Percentiles rank a stretch among this genome's conserved stretches.
Evolutionary conservation across 2,113 vertebrate genomes (phyloP).

Genomic region (Columba livia): DNA sequence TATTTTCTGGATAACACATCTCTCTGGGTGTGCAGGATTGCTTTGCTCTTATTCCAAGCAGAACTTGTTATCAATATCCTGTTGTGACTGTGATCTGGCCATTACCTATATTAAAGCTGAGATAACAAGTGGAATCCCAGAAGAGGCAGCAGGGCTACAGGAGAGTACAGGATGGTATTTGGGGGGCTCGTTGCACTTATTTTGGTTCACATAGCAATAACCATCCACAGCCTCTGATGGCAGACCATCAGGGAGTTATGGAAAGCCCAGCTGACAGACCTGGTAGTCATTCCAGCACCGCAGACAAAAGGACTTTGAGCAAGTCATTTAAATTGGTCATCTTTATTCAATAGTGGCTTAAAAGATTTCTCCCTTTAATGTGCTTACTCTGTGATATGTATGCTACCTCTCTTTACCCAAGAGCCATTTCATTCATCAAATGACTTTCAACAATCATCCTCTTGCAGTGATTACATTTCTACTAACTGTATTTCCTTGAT

Average conservation of each 20-base stretch:
- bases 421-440: not conserved
- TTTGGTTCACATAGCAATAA: constrained; percentile 72
- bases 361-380: not conserved
- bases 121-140: not conserved
- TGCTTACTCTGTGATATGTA: not conserved
- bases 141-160: not conserved
- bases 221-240: constrained; percentile 58
- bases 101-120: not conserved
- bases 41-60: not conserved
- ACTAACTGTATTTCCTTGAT: not conserved
- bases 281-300: constrained; percentile 63
- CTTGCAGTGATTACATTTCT: not conserved
- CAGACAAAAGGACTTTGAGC: constrained; percentile 13
- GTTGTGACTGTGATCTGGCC: not conserved
- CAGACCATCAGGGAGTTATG: constrained; percentile 51
- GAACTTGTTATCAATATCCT: not conserved
- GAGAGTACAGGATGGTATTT: not conserved
- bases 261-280: constrained; percentile 70
- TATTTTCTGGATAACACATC: not conserved
- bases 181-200: constrained; percentile 17
- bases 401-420: not conserved
- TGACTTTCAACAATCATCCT: not conserved
- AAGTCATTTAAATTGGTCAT: constrained; percentile 7
- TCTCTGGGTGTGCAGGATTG: not conserved
- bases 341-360: constrained; percentile 17